These are phyloP conservation scores for Verasper variegatus DNA, from an alignment of 2,113 vertebrate species.

Conservation along the genomic window DNA sequence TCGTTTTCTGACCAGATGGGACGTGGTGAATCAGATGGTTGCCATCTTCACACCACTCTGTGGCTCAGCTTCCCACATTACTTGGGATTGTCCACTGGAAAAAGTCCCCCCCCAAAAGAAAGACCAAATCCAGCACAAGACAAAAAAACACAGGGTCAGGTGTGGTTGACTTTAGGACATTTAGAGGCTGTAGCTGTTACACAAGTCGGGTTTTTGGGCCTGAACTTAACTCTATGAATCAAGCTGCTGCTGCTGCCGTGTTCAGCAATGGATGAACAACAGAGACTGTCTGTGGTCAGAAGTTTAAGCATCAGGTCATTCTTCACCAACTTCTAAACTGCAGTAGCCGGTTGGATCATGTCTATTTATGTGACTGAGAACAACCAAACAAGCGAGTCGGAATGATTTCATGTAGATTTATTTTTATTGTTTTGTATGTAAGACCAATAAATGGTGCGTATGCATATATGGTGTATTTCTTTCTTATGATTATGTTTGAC, in stretches of 20 bases:
- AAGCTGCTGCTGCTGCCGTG: slow-evolving; percentile 36
- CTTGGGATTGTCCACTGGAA: slow-evolving; percentile 50
- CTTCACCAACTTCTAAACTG: slow-evolving; percentile 51
- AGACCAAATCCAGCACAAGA: too few relatives aligned
- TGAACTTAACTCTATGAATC: slow-evolving; percentile 13
- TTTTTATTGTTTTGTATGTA: slow-evolving; percentile 69
- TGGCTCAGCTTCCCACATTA: slow-evolving; percentile 16
- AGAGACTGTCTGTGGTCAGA: slow-evolving; percentile 33
- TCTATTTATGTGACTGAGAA: slow-evolving; percentile 64
- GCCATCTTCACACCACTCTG: slow-evolving; percentile 13
- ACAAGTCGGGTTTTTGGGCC: slow-evolving; percentile 10
- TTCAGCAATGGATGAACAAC: slow-evolving; percentile 8
- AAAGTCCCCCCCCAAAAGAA: too few relatives aligned
- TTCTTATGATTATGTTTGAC: neutral
- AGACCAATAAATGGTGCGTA: slow-evolving; percentile 74
- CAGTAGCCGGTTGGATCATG: slow-evolving; percentile 34
- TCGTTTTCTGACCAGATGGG: slow-evolving; percentile 78
- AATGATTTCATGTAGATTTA: slow-evolving; percentile 58
- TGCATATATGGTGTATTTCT: neutral
- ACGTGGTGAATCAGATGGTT: slow-evolving; percentile 24
- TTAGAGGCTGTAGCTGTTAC: slow-evolving; percentile 31
- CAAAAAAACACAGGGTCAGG: too few relatives aligned
- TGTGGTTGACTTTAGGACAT: slow-evolving; percentile 9
- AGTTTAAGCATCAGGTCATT: slow-evolving; percentile 15
- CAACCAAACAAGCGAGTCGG: slow-evolving; percentile 6